Evolutionary conservation across 2,113 vertebrate genomes (phyloP).

Genomic region (Trichomycterus rosablanca): DNA sequence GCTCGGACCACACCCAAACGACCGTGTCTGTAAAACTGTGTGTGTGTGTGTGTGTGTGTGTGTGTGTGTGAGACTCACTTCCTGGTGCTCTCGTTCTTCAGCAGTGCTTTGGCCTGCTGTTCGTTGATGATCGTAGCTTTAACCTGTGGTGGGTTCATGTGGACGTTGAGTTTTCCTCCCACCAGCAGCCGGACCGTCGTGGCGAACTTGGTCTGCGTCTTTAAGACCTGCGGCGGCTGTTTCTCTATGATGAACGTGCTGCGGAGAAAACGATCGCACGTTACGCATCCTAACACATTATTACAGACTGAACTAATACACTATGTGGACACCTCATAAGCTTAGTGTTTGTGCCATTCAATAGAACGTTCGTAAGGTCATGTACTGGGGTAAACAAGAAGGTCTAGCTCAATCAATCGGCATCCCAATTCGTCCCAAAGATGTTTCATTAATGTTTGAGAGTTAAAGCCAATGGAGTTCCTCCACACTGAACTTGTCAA

Average conservation of each 20-base stretch:
- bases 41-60: not conserved
- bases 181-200: constrained; percentile 89
- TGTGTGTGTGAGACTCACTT: constrained; percentile 63
- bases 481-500: too few relatives aligned
- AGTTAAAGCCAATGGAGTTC: too few relatives aligned
- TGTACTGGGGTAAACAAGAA: too few relatives aligned
- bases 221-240: constrained; percentile 93
- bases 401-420: too few relatives aligned
- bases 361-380: too few relatives aligned
- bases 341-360: too few relatives aligned
- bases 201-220: constrained; percentile 94
- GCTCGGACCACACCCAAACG: too few relatives aligned
- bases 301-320: too few relatives aligned
- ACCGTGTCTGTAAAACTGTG: not conserved
- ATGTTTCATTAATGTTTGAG: too few relatives aligned
- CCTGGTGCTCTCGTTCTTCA: constrained; percentile 83
- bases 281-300: not conserved
- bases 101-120: constrained; percentile 84
- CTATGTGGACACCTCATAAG: too few relatives aligned
- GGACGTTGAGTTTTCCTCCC: constrained; percentile 88
- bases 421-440: too few relatives aligned
- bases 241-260: constrained; percentile 97
- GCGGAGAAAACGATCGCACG: not conserved
- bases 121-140: constrained; percentile 95
- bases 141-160: constrained; percentile 95